These are phyloP conservation scores for Anguilla rostrata DNA, from an alignment of 2,113 vertebrate species.

Conservation along the genomic window DNA sequence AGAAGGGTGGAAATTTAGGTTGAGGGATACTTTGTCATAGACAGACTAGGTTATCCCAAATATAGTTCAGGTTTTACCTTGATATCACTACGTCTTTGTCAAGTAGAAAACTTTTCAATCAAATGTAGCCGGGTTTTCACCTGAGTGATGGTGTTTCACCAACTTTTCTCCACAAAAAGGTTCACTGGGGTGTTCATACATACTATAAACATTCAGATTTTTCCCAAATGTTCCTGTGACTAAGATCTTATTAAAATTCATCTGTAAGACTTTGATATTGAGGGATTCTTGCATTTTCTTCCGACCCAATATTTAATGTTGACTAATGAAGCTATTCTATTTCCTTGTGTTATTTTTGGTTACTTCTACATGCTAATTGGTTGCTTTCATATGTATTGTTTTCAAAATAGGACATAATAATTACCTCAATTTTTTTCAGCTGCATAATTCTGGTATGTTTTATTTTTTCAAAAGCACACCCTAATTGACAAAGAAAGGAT, in stretches of 20 bases:
- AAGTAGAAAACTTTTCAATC: too few relatives aligned
- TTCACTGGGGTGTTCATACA: not conserved
- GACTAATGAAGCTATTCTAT: conserved; percentile 75
- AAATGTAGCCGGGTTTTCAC: too few relatives aligned
- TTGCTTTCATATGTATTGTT: conserved; percentile 67
- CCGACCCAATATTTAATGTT: conserved; percentile 74
- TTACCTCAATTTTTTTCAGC: conserved; percentile 60
- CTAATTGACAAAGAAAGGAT: conserved; percentile 28
- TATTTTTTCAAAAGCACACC: conserved; percentile 53
- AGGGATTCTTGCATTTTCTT: conserved; percentile 71
- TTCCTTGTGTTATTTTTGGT: conserved; percentile 74
- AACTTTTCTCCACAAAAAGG: too few relatives aligned
- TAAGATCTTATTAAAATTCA: conserved; percentile 75
- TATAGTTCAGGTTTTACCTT: not conserved
- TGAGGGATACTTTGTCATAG: too few relatives aligned
- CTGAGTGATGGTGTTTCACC: too few relatives aligned
- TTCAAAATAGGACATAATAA: conserved; percentile 70
- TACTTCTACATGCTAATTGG: conserved; percentile 72
- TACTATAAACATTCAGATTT: conserved; percentile 25
- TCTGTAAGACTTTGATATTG: conserved; percentile 72
- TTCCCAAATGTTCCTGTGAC: conserved; percentile 69
- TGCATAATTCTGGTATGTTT: conserved; percentile 54
- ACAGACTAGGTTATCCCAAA: too few relatives aligned
- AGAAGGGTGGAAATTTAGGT: too few relatives aligned
- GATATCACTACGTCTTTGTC: too few relatives aligned